phyloP scores from a whole-genome alignment of 2,113 vertebrate species.

The Cinclus cinclus region DNA sequence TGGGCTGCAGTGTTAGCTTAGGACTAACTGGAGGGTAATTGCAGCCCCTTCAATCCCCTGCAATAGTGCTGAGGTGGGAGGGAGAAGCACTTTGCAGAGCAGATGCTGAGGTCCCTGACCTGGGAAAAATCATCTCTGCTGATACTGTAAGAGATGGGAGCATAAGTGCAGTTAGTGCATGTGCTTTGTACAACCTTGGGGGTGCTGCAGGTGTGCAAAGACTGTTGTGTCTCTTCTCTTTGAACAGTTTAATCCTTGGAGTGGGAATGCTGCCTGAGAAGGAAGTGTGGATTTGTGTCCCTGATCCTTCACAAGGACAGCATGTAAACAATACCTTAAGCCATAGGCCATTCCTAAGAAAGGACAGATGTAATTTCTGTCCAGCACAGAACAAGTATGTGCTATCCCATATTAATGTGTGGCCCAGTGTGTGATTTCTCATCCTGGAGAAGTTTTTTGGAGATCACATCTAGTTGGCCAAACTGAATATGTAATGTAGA shows the following conservation, averaged over 20 bases:
- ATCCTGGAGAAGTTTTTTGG: background rate
- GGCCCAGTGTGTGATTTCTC: background rate
- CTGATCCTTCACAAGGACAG: too few relatives aligned
- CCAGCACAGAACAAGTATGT: background rate
- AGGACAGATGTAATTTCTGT: background rate
- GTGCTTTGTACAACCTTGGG: background rate
- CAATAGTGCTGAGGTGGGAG: background rate
- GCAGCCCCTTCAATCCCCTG: background rate
- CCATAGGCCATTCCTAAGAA: background rate
- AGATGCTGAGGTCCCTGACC: background rate
- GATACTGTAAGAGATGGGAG: background rate
- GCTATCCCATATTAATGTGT: background rate
- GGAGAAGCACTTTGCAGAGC: background rate
- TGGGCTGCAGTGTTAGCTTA: background rate
- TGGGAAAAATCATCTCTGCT: background rate
- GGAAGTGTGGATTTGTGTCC: background rate
- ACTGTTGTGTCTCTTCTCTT: background rate
- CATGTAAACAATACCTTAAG: accelerated
- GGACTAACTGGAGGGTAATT: background rate
- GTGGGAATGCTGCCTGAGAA: background rate
- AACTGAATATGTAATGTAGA: background rate
- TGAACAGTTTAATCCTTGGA: background rate
- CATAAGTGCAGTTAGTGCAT: accelerated
- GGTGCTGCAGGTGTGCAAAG: background rate
- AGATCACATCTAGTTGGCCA: background rate